Evolutionary conservation across 2,888 invertebrate species (phyloP).

Genomic region (Euclidia mi): DNA sequence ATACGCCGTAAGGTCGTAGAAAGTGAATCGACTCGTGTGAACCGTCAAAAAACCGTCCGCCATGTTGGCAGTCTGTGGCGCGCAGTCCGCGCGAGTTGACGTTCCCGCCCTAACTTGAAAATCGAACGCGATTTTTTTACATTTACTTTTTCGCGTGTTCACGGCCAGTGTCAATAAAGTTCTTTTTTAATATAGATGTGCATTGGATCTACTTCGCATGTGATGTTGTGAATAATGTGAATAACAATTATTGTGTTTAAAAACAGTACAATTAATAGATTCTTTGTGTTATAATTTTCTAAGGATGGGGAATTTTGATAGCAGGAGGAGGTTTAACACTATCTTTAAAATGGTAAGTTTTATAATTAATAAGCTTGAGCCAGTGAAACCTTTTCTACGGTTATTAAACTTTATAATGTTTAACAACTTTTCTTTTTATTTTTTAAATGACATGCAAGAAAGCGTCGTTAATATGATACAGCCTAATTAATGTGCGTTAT

Average conservation of each 20-base stretch:
- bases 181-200: slow-evolving; percentile 60
- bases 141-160: slow-evolving; percentile 71
- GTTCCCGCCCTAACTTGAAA: slow-evolving; percentile 84
- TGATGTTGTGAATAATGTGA: slow-evolving; percentile 84
- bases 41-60: slow-evolving; percentile 87
- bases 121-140: slow-evolving; percentile 69
- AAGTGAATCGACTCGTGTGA: slow-evolving; percentile 90
- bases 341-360: slow-evolving; percentile 84
- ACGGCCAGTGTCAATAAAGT: slow-evolving; percentile 70
- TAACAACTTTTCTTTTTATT: slow-evolving; percentile 21
- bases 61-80: slow-evolving; percentile 88
- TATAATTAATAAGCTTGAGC: slow-evolving; percentile 17
- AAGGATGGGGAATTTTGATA: slow-evolving; percentile 81
- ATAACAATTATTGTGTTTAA: slow-evolving; percentile 71
- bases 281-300: slow-evolving; percentile 66
- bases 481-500: slow-evolving; percentile 47
- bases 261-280: slow-evolving; percentile 65
- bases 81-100: slow-evolving; percentile 82
- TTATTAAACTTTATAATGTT: slow-evolving; percentile 2
- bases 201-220: slow-evolving; percentile 64
- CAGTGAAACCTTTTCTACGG: neutral
- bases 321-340: slow-evolving; percentile 70
- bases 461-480: slow-evolving; percentile 31
- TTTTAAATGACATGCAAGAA: slow-evolving; percentile 36
- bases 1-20: slow-evolving; percentile 89